Conservation (phyloP, 2,888 invertebrate genomes). For the Zele albiditarsus region DNA sequence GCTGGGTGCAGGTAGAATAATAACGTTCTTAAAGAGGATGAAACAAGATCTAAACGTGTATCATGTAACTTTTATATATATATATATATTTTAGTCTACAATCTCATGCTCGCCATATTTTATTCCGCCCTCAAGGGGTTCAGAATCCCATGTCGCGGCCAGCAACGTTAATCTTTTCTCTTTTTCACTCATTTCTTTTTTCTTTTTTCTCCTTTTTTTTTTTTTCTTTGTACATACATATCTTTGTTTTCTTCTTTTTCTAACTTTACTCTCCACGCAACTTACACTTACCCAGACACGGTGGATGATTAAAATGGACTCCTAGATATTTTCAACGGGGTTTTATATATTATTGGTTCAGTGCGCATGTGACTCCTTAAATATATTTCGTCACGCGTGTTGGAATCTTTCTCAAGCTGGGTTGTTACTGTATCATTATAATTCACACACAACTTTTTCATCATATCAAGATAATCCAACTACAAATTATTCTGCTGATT, state of each 20-base stretch:
- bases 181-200: not conserved
- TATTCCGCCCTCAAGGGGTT: not conserved
- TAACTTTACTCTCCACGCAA: not conserved
- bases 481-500: too few relatives aligned
- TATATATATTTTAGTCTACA: not conserved
- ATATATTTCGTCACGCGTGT: not conserved
- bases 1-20: too few relatives aligned
- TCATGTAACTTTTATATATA: not conserved
- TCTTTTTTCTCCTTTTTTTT: not conserved
- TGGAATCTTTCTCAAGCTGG: not conserved
- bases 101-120: not conserved
- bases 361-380: not conserved
- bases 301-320: constrained; percentile 20
- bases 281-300: not conserved
- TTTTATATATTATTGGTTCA: constrained; percentile 4
- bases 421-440: not conserved
- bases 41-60: not conserved
- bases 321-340: not conserved
- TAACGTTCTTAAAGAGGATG: too few relatives aligned
- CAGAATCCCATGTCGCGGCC: not conserved
- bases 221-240: not conserved
- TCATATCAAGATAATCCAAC: too few relatives aligned
- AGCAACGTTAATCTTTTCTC: not conserved
- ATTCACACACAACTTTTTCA: too few relatives aligned
- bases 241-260: not conserved